Conservation (phyloP, 35 echinoderm and acorn worm species). For the Apostichopus japonicus region DNA sequence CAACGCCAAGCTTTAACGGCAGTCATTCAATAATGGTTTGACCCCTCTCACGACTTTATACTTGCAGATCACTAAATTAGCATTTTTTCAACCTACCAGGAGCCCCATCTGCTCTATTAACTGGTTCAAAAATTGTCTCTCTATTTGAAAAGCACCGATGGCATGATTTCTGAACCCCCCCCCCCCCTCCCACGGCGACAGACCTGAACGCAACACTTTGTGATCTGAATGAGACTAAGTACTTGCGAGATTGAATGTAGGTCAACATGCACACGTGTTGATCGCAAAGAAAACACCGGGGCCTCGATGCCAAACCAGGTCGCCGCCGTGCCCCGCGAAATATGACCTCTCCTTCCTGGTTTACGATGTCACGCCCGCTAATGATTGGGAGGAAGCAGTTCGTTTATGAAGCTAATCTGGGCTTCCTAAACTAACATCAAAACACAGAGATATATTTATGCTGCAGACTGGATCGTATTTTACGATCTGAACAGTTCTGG, state of each 20-base stretch:
- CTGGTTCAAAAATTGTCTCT: background rate
- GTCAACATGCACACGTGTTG: background rate
- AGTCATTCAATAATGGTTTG: no score
- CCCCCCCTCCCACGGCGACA: background rate
- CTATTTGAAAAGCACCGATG: background rate
- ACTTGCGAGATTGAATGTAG: background rate
- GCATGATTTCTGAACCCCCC: background rate
- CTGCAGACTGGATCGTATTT: no score
- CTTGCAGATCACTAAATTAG: no score
- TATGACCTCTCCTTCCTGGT: background rate
- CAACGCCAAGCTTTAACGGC: no score
- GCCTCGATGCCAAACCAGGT: constrained; percentile 21
- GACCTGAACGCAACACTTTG: background rate
- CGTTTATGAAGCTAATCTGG: constrained; percentile 22
- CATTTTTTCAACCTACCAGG: background rate
- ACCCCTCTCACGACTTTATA: no score
- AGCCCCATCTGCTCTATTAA: background rate
- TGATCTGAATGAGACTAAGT: background rate
- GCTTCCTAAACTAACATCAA: constrained; percentile 32
- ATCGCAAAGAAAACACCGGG: background rate
- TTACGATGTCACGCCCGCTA: constrained; percentile 23
- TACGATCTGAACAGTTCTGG: no score
- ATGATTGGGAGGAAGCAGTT: constrained; percentile 30
- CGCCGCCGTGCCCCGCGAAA: background rate
- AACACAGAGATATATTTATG: background rate